Conservation (phyloP, 92 coral and sea anemone genomes). For the Metridium senile region DNA sequence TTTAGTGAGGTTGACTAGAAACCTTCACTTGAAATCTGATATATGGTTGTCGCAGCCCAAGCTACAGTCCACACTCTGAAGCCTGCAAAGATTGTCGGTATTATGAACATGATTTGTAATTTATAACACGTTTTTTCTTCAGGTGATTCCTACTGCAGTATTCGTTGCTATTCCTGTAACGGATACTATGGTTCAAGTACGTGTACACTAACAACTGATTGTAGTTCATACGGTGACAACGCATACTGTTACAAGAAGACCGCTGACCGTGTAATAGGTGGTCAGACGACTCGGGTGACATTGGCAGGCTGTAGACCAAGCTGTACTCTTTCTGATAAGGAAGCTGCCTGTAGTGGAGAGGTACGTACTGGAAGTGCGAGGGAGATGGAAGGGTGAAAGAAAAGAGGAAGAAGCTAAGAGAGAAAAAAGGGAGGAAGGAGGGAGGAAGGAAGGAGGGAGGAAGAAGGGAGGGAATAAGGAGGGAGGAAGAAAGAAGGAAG, state of each 20-base stretch:
- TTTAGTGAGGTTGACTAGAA: too few species aligned
- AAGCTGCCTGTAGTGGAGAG: not conserved
- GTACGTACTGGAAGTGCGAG: not conserved
- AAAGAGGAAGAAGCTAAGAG: not conserved
- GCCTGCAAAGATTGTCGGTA: too few species aligned
- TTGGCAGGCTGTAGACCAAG: constrained; percentile 4
- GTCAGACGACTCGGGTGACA: constrained; percentile 10
- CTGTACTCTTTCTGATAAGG: not conserved
- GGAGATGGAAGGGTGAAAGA: not conserved
- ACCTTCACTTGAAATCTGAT: too few species aligned
- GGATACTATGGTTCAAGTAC: constrained; percentile 2
- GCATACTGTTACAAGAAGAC: constrained; percentile 23
- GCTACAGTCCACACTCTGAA: too few species aligned
- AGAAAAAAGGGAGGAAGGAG: too few species aligned
- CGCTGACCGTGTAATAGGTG: constrained; percentile 18
- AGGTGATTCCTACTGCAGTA: too few species aligned
- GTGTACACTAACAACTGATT: not conserved
- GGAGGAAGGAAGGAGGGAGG: too few species aligned
- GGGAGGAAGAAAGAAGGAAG: too few species aligned
- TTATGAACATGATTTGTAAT: too few species aligned
- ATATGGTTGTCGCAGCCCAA: too few species aligned
- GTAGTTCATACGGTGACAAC: not conserved
- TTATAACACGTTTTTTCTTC: too few species aligned
- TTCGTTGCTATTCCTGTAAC: constrained; percentile 12
- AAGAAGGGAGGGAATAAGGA: too few species aligned